These are phyloP conservation scores for Etheostoma cragini DNA, from an alignment of 2,113 vertebrate genomes.

Conservation along the genomic window DNA sequence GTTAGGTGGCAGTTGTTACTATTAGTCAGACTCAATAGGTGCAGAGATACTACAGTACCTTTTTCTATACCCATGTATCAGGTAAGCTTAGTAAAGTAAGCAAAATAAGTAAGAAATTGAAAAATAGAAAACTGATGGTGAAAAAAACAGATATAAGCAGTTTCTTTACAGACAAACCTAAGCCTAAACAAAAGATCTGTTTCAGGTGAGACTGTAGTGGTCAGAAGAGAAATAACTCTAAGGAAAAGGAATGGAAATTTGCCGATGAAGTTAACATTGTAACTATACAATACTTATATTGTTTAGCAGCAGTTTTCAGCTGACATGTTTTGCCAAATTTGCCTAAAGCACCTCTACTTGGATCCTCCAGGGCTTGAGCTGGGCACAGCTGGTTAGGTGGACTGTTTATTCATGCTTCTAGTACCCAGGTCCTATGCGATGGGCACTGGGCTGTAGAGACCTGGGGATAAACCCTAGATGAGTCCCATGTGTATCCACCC, in stretches of 20 bases:
- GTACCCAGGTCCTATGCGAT: conserved; percentile 61
- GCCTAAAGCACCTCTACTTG: conserved; percentile 48
- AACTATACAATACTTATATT: neutral
- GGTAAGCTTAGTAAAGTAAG: neutral
- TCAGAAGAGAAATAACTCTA: neutral
- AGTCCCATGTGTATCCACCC: conserved; percentile 78
- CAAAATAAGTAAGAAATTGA: neutral
- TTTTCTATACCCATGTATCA: neutral
- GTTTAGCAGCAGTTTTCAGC: conserved; percentile 9
- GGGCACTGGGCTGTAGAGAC: conserved; percentile 65
- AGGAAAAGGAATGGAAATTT: neutral
- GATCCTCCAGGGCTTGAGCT: conserved; percentile 25
- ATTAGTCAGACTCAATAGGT: conserved; percentile 22
- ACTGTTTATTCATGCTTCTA: conserved; percentile 55
- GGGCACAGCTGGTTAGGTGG: conserved; percentile 72
- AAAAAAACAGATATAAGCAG: neutral
- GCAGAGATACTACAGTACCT: conserved; percentile 2
- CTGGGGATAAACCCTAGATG: conserved; percentile 56
- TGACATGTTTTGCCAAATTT: conserved; percentile 50
- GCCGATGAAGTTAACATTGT: neutral
- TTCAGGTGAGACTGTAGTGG: neutral
- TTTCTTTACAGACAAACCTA: neutral
- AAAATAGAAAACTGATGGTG: neutral
- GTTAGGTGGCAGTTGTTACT: conserved; percentile 48
- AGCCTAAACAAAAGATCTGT: neutral